Evolutionary conservation across 2,113 vertebrate species (phyloP).

Genomic region (Rhabdomys dilectus): DNA sequence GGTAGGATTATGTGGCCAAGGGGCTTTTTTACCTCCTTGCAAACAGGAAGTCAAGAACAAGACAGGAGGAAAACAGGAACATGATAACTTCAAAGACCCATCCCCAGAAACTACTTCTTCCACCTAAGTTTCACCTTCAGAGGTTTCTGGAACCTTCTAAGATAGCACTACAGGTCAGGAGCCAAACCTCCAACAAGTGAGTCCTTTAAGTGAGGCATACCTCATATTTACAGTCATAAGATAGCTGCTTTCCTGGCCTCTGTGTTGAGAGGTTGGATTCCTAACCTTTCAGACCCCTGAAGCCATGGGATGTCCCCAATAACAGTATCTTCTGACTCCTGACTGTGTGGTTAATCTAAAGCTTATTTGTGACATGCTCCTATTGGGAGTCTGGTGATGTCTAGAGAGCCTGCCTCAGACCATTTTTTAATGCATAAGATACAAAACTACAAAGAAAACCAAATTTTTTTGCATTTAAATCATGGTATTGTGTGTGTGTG

Average conservation of each 20-base stretch:
- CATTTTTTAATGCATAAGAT: slow-evolving; percentile 5
- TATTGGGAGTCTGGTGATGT: neutral
- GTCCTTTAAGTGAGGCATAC: neutral
- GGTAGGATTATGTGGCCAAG: neutral
- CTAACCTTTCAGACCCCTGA: neutral
- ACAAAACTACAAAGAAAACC: neutral
- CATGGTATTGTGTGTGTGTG: neutral
- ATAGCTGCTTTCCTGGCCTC: neutral
- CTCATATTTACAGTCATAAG: neutral
- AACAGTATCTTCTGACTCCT: neutral
- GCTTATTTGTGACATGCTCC: neutral
- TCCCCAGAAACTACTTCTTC: neutral
- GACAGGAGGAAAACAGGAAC: neutral
- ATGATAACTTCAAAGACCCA: no score
- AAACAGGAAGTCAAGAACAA: neutral
- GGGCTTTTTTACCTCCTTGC: neutral
- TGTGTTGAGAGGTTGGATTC: neutral
- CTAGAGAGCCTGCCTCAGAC: neutral
- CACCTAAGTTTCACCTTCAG: neutral
- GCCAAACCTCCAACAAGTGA: neutral
- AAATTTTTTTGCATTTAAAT: neutral
- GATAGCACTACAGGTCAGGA: no score
- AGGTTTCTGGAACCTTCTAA: neutral
- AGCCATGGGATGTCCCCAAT: neutral
- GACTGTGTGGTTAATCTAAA: fast-evolving